Base-by-base conservation (phyloP, 2,113 vertebrate genomes). In the Martes martes region DNA sequence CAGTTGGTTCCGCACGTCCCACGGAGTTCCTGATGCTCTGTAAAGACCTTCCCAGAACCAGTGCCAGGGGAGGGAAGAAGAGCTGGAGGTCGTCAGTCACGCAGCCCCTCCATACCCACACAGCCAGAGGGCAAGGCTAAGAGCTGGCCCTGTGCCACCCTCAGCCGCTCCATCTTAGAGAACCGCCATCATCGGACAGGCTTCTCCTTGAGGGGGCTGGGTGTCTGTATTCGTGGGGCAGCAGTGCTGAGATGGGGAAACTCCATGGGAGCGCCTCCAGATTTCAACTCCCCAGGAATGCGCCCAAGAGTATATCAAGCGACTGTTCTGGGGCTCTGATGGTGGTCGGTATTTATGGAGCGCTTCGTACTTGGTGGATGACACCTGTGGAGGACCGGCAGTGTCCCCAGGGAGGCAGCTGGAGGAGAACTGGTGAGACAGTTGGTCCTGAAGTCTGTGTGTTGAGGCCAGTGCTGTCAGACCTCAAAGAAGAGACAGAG, bases 71-170 rank as follows among this genome's bases (percentile, higher is more conserved):
- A 36, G 52, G 74, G 36, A 28, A 18, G 18, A 31, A 2, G 15
- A 24, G 4, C 26, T 57, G 74, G 55, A 16, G 2, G 21, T 71
- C 36, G 2, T 31, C 7, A 6, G 14, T 6, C 24, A 28, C 0
- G 0, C 13, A 3, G 4, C 26, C 59, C 15, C 36, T 28, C 3
- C 33, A 18, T 1, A 33, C 65, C 31, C 19, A 9, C 24, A 1
- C 0, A 0, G 36, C 39, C 31, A 11, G 33, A 50, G 36, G 28
- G 45, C 39, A 10, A 19, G 52, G n/a, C 23, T 6, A 0, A 13
- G 55, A 1, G 9, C 50, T 52, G 39, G 26, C 31, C 24, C 69
- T 14, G 2, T 0, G 80, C 9, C 31, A 18, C n/a, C 13, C 13
- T 52, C 50, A 52, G 50, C 16, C 16, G 16, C 52, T 55, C 52